Percentiles rank a stretch among this genome's conserved stretches.
Conservation (phyloP, 2,113 vertebrate species). For the Chloropsis cyanopogon region DNA sequence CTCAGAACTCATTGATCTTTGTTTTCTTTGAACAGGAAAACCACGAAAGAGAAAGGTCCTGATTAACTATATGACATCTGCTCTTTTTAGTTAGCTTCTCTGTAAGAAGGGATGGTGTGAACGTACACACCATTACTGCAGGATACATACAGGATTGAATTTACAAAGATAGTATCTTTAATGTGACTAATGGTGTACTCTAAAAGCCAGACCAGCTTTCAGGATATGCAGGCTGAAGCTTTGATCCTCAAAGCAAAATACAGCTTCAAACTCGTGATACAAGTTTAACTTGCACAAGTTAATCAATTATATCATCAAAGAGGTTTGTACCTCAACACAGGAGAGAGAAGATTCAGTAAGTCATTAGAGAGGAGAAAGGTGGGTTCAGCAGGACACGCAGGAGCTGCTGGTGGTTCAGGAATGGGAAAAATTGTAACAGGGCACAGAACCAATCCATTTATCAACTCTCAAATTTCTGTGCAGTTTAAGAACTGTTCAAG, state of each 20-base stretch:
- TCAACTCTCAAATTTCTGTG: not conserved
- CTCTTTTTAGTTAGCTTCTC: not conserved
- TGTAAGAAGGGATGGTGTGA: not conserved
- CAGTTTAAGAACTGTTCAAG: not conserved
- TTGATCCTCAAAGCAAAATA: constrained; percentile 28
- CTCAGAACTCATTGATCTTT: not conserved
- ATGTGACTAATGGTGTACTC: not conserved
- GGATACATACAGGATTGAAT: not conserved
- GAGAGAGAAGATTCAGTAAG: not conserved
- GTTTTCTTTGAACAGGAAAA: not conserved
- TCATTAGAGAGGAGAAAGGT: not conserved
- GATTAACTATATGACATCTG: not conserved
- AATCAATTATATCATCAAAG: not conserved
- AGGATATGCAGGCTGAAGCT: not conserved
- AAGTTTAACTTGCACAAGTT: not conserved
- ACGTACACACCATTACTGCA: not conserved
- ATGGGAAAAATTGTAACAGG: not conserved
- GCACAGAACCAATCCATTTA: not conserved
- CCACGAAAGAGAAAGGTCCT: not conserved
- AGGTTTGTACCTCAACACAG: not conserved
- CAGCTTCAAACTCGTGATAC: not conserved
- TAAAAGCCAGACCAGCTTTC: not conserved
- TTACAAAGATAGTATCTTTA: not conserved
- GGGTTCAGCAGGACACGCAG: not conserved
- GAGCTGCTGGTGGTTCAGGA: not conserved